phyloP scores from a whole-genome alignment of 2,113 vertebrate genomes.

The Phainopepla nitens region DNA sequence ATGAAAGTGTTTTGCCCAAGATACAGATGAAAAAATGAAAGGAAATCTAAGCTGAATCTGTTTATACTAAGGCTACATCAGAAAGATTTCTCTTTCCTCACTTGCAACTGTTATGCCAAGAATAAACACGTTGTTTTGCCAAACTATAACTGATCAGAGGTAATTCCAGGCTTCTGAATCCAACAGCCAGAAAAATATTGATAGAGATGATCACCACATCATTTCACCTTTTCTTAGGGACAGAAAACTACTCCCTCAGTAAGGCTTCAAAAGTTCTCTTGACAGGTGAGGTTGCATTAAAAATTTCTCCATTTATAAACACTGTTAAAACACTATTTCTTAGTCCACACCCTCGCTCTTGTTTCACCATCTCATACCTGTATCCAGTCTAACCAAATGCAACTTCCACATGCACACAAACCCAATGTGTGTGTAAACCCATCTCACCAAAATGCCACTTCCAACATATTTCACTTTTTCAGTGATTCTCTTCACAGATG shows the following conservation, averaged over 20 bases:
- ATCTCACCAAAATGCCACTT: neutral
- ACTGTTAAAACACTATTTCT: neutral
- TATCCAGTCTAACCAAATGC: neutral
- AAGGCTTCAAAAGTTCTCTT: neutral
- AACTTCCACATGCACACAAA: neutral
- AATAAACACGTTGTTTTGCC: neutral
- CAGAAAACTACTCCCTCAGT: neutral
- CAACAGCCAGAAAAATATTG: neutral
- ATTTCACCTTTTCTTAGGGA: neutral
- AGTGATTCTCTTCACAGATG: neutral
- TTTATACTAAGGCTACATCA: neutral
- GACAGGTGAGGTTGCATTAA: neutral
- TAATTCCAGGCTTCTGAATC: neutral
- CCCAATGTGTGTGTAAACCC: neutral
- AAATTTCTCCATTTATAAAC: neutral
- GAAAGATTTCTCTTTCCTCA: neutral
- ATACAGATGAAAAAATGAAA: neutral
- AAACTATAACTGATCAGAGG: neutral
- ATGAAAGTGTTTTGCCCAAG: neutral
- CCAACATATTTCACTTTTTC: neutral
- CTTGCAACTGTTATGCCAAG: neutral
- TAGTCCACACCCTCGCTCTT: neutral
- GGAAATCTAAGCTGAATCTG: neutral
- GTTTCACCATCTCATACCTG: neutral
- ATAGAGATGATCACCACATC: neutral